phyloP scores from a whole-genome alignment of 2,113 vertebrate species.

The Haemorhous mexicanus region DNA sequence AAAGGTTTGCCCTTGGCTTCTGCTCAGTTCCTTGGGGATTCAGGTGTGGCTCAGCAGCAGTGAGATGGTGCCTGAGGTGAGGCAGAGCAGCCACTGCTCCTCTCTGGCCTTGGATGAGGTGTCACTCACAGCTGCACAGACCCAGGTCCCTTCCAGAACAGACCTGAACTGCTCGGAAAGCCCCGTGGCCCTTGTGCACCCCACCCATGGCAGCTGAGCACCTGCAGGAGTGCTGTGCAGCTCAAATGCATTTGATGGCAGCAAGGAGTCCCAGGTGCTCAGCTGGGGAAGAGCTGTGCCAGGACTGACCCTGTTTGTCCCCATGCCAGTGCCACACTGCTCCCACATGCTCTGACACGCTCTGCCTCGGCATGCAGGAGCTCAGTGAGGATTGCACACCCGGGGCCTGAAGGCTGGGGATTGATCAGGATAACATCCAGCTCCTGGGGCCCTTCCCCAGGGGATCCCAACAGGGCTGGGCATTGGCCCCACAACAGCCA shows the following conservation, averaged over 20 bases:
- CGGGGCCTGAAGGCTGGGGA: not conserved
- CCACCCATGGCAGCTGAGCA: not conserved
- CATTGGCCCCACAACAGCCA: not conserved
- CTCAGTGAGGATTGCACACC: fast-evolving
- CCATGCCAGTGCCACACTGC: not conserved
- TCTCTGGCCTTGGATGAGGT: fast-evolving
- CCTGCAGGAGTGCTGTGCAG: not conserved
- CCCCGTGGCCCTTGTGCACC: fast-evolving
- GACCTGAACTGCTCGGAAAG: fast-evolving
- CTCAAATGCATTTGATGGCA: not conserved
- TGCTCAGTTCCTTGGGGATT: fast-evolving
- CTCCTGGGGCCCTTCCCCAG: fast-evolving
- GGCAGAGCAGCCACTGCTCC: not conserved
- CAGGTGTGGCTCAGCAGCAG: fast-evolving
- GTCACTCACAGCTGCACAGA: fast-evolving
- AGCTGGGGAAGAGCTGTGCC: not conserved
- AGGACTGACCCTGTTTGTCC: not conserved
- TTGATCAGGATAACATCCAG: fast-evolving
- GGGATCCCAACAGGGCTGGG: fast-evolving
- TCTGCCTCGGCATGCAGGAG: not conserved
- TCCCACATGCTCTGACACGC: not conserved
- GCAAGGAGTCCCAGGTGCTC: not conserved
- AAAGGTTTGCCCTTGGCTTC: not conserved
- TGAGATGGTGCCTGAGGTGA: not conserved
- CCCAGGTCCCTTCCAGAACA: not conserved